phyloP scores from a whole-genome alignment of 2,888 invertebrate genomes.

The Saturnia japonica region DNA sequence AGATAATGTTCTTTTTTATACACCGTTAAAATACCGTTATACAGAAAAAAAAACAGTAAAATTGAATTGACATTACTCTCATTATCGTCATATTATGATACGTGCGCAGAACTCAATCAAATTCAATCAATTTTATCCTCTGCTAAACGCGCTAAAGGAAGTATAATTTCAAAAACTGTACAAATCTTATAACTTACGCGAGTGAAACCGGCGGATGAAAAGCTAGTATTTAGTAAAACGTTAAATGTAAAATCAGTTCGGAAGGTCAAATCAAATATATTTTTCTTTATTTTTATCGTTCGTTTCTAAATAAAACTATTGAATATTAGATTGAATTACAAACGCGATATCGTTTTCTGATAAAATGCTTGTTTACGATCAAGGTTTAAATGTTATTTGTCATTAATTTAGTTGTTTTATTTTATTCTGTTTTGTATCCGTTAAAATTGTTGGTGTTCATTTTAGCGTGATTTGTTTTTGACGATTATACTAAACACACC shows the following conservation, averaged over 20 bases:
- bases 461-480: too few species aligned
- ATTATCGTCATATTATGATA: too few species aligned
- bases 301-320: neutral
- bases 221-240: neutral
- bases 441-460: too few species aligned
- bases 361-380: neutral
- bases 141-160: too few species aligned
- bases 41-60: too few species aligned
- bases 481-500: too few species aligned
- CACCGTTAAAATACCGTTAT: too few species aligned
- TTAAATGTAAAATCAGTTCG: neutral
- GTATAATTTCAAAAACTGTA: too few species aligned
- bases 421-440: neutral
- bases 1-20: too few species aligned
- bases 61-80: too few species aligned
- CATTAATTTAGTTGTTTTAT: neutral
- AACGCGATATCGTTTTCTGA: neutral
- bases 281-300: neutral
- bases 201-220: neutral
- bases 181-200: neutral
- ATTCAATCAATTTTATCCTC: too few species aligned
- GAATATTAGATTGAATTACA: neutral
- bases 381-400: neutral
- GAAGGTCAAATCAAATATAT: neutral
- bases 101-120: too few species aligned